A percentile compares a stretch with the other conserved stretches of the same genome.
Evolutionary conservation across 2,888 invertebrate genomes (phyloP).

Genomic region (Sphaerophoria taeniata): DNA sequence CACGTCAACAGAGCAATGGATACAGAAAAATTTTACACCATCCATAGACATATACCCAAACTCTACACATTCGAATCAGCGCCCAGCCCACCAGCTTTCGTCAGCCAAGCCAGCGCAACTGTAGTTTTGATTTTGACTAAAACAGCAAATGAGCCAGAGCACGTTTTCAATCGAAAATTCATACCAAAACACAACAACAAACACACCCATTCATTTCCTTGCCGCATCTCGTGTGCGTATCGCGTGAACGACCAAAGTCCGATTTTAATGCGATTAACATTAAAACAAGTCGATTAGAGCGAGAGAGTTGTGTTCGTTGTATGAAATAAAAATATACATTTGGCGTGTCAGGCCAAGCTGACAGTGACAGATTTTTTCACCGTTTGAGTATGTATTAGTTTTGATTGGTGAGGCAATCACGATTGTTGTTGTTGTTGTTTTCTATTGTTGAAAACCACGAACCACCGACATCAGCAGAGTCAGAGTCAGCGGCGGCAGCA

Average conservation of each 20-base stretch:
- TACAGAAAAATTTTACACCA: background rate
- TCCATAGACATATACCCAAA: too few species aligned
- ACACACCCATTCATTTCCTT: conserved; percentile 49
- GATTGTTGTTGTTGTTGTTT: conserved; percentile 15
- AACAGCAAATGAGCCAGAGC: background rate
- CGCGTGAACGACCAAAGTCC: conserved; percentile 53
- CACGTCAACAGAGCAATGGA: conserved; percentile 59
- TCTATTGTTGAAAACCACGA: conserved; percentile 15
- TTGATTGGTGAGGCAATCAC: background rate
- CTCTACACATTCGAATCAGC: background rate
- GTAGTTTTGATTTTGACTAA: conserved; percentile 31
- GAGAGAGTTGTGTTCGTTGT: background rate
- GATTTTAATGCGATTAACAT: conserved; percentile 2
- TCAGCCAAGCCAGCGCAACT: conserved; percentile 19
- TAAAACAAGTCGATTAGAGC: background rate
- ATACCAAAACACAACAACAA: conserved; percentile 35
- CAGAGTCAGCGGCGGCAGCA: background rate
- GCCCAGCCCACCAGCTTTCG: conserved; percentile 13
- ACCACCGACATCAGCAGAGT: background rate
- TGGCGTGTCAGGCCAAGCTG: too few species aligned
- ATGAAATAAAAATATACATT: background rate
- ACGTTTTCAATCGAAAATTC: conserved; percentile 13
- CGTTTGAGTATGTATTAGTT: conserved; percentile 2
- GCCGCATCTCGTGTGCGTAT: conserved; percentile 23
- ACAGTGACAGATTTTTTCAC: conserved; percentile 10